phyloP scores from a whole-genome alignment of 2,797 vertebrate genomes.

The Gadopsis marmoratus region DNA sequence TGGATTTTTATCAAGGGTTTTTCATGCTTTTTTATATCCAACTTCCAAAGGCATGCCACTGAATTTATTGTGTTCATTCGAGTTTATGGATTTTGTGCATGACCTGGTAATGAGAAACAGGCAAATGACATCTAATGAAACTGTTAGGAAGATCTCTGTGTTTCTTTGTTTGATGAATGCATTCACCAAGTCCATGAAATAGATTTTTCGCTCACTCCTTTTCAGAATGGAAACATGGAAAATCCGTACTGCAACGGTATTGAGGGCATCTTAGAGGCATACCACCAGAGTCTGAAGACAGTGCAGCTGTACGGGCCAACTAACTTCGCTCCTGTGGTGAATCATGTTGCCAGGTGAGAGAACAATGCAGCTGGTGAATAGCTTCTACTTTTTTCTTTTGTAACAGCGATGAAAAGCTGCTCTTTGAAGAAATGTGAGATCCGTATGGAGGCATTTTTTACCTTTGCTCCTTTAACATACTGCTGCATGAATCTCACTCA shows the following conservation, averaged over 20 bases:
- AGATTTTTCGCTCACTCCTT: constrained; percentile 10
- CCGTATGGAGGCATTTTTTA: background rate
- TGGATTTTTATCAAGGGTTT: background rate
- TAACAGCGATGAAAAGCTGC: background rate
- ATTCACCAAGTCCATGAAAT: constrained; percentile 1
- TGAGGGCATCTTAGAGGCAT: constrained; percentile 94
- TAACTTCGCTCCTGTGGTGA: constrained; percentile 95
- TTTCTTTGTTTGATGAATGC: constrained; percentile 8
- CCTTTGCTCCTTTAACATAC: background rate
- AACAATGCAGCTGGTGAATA: background rate
- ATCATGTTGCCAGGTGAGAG: constrained; percentile 93
- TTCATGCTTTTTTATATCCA: background rate
- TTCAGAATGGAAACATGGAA: constrained; percentile 92
- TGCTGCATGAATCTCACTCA: background rate
- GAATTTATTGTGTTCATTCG: background rate
- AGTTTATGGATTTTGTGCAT: background rate
- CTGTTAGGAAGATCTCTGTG: background rate
- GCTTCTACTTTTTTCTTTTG: background rate
- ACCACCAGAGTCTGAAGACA: constrained; percentile 94
- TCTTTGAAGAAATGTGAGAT: background rate
- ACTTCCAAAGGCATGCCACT: background rate
- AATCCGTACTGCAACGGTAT: constrained; percentile 95
- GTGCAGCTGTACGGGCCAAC: constrained; percentile 97
- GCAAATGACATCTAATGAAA: background rate
- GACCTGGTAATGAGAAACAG: background rate